Evolutionary conservation across 1,140 invertebrate genomes (phyloP), one percentile per base, ranked within the genome.

Genomic region (Leptoteleia sp.): DNA sequence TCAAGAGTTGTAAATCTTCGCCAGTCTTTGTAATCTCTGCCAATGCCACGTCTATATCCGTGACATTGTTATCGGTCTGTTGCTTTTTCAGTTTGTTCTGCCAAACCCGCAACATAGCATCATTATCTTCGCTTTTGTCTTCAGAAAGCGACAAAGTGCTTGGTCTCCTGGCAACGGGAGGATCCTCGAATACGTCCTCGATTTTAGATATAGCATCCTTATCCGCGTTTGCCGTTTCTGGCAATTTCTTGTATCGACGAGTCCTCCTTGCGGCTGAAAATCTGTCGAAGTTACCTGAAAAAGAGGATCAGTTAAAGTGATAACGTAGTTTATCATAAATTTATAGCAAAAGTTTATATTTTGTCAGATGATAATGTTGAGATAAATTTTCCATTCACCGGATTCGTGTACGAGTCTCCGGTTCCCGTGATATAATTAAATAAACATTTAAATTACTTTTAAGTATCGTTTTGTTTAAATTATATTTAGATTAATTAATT

Each of bases 191-290:
- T 13, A 57, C 37, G 12, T 83, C 81, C 8, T 79, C 54, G 91
- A 93, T 64, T 27, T 91, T 92, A 83, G 86, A 25, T 87, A 13
- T 6, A 1, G 35, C 83, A 62, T 94, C 93, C 75, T 91, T 93
- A 61, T 93, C 93, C 47, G 89, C 83, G 15, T 33, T 71, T 15
- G 79, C 17, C 0, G 29, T 31, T n/a, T 86, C 84, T 3, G 93
- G 92, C 11, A 88, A 92, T 52, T 95, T 93, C 76, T 96, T 95
- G 76, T 96, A 96, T 31, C 96, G 91, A 55, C 95, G 91, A 0
- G 95, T 97, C 79, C 95, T 91, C 67, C 96, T 91, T 0, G 95
- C 92, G 0, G 94, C 92, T 4, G 95, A 95, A 84, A 95, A 95
- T 61, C 96, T 89, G 84, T 97, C 95, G 73, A 97, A 97, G 78